Conservation (phyloP, 2,888 invertebrate genomes). For the Zelleria hepariella region DNA sequence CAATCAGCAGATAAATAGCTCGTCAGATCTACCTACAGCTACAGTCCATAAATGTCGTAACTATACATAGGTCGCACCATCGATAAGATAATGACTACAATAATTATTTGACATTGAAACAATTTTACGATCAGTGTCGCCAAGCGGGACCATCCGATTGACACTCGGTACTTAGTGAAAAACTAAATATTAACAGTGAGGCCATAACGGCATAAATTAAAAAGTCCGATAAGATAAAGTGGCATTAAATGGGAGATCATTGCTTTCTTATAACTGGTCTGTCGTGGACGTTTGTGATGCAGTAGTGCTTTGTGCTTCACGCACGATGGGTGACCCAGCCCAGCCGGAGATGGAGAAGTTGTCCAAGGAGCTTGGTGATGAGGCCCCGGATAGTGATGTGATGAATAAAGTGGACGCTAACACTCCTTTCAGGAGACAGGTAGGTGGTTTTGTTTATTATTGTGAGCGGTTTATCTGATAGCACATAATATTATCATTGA, state of each 20-base stretch:
- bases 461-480: too few species aligned
- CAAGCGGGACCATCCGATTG: background rate
- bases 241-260: background rate
- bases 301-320: slow-evolving; percentile 25
- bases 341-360: slow-evolving; percentile 46
- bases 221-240: slow-evolving; percentile 3
- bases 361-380: slow-evolving; percentile 30
- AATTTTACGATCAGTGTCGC: background rate
- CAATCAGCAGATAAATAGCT: too few species aligned
- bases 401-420: slow-evolving; percentile 25
- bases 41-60: background rate
- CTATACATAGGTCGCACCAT: background rate
- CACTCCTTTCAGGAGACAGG: slow-evolving; percentile 51
- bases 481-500: too few species aligned
- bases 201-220: background rate
- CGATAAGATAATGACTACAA: background rate
- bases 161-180: background rate
- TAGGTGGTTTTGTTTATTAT: too few species aligned
- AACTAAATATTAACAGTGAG: background rate
- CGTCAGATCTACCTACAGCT: background rate
- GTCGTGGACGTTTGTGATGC: slow-evolving; percentile 15
- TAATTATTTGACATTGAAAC: background rate
- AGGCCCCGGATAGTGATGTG: slow-evolving; percentile 11
- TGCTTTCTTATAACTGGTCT: background rate
- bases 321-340: slow-evolving; percentile 40